Evolutionary conservation across 2,888 invertebrate species (phyloP).

Genomic region (Gasteruption jaculator): DNA sequence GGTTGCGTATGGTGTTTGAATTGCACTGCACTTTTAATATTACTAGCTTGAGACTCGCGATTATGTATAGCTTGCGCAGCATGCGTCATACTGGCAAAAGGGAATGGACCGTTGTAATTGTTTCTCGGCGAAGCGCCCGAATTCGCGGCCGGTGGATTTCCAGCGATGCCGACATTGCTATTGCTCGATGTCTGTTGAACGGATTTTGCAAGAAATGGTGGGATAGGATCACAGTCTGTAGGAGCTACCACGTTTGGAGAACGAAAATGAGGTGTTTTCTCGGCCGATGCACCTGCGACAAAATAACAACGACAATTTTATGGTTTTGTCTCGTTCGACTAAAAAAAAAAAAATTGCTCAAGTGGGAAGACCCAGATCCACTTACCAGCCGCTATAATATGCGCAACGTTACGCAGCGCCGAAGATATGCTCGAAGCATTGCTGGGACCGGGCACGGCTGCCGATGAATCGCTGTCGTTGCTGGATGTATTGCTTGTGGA

Average conservation of each 20-base stretch:
- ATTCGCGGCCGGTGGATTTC: conserved; percentile 41
- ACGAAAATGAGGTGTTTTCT: conserved; percentile 59
- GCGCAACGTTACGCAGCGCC: conserved; percentile 45
- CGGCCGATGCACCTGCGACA: conserved; percentile 39
- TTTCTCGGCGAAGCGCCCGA: conserved; percentile 45
- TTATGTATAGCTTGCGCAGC: conserved; percentile 78
- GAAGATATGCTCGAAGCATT: conserved; percentile 44
- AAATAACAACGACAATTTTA: conserved; percentile 1
- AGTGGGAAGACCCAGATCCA: too few species aligned
- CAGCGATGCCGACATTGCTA: conserved; percentile 31
- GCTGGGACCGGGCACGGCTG: conserved; percentile 46
- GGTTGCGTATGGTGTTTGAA: conserved; percentile 49
- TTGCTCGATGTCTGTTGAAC: conserved; percentile 36
- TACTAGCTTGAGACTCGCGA: conserved; percentile 54
- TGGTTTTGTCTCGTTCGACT: too few species aligned
- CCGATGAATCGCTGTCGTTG: conserved; percentile 35
- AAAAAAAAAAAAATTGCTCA: too few species aligned
- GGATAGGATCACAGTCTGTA: conserved; percentile 66
- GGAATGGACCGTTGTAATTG: conserved; percentile 65
- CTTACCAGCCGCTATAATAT: conserved; percentile 46
- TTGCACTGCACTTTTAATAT: conserved; percentile 37
- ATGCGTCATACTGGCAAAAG: conserved; percentile 89
- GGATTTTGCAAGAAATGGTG: conserved; percentile 44
- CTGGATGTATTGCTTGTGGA: conserved; percentile 33
- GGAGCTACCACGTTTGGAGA: conserved; percentile 88